Percentiles rank a stretch among this genome's conserved stretches.
phyloP scores from a whole-genome alignment of 2,113 vertebrate species.

The Nannobrachium achirus region DNA sequence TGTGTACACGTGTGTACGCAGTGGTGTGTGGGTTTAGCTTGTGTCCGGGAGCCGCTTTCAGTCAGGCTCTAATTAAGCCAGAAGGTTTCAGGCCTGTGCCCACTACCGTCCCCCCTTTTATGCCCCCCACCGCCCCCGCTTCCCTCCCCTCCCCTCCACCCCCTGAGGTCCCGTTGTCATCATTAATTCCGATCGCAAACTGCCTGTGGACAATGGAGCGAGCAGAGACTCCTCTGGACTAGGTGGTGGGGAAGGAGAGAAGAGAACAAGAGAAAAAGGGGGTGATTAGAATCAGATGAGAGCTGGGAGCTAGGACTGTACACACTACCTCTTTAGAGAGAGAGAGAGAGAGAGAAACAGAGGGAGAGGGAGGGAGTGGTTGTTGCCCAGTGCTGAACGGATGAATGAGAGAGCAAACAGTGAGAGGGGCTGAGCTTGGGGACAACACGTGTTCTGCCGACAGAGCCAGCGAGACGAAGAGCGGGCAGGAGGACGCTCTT shows the following conservation, averaged over 20 bases:
- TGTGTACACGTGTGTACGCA: neutral
- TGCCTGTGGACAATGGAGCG: slow-evolving; percentile 53
- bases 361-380: slow-evolving; percentile 33
- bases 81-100: slow-evolving; percentile 47
- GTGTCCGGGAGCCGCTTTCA: neutral
- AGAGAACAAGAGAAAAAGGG: neutral
- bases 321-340: neutral
- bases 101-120: slow-evolving; percentile 19
- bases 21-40: neutral
- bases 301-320: slow-evolving; percentile 5
- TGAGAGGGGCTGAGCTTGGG: slow-evolving; percentile 13
- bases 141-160: neutral
- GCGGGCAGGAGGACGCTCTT: slow-evolving; percentile 1
- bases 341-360: neutral
- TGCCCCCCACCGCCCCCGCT: slow-evolving; percentile 12
- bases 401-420: slow-evolving; percentile 36
- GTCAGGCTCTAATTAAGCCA: slow-evolving; percentile 39
- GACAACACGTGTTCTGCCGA: slow-evolving; percentile 40
- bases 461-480: neutral
- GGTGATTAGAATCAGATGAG: neutral
- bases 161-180: slow-evolving; percentile 57
- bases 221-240: slow-evolving; percentile 56
- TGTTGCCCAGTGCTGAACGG: slow-evolving; percentile 26
- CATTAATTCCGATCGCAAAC: slow-evolving; percentile 53
- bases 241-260: slow-evolving; percentile 30